phyloP scores from a whole-genome alignment of 2,888 invertebrate species.

The Teinopalpus imperialis region DNA sequence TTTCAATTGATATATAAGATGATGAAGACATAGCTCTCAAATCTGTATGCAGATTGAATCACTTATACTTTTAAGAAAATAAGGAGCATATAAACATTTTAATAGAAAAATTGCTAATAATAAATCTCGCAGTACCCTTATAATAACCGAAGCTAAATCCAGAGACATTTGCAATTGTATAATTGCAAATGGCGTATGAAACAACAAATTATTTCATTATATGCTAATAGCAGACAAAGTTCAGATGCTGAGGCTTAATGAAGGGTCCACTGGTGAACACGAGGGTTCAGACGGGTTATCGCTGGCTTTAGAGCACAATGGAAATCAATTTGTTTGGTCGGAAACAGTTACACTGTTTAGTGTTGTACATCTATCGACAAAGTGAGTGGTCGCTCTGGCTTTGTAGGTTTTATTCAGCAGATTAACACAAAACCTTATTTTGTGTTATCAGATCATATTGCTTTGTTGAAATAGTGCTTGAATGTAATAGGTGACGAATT shows the following conservation, averaged over 20 bases:
- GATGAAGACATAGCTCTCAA: too few relatives aligned
- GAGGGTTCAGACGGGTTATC: constrained; percentile 20
- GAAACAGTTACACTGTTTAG: constrained; percentile 2
- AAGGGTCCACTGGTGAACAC: constrained; percentile 18
- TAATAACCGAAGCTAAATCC: too few relatives aligned
- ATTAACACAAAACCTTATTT: too few relatives aligned
- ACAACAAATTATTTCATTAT: constrained; percentile 20
- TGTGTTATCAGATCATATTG: too few relatives aligned
- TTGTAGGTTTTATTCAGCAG: constrained; percentile 4
- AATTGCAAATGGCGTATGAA: constrained; percentile 4
- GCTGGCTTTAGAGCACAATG: constrained; percentile 16
- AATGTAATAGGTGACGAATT: too few relatives aligned
- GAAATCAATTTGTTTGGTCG: constrained; percentile 24
- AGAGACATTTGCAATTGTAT: constrained; percentile 6
- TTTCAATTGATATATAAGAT: too few relatives aligned
- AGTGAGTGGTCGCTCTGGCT: constrained; percentile 3
- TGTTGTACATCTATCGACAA: neutral
- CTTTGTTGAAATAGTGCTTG: too few relatives aligned
- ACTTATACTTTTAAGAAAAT: too few relatives aligned
- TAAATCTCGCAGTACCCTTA: too few relatives aligned
- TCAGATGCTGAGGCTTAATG: constrained; percentile 15
- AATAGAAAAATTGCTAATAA: too few relatives aligned
- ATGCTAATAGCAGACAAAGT: constrained; percentile 22
- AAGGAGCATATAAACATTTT: too few relatives aligned
- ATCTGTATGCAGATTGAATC: too few relatives aligned